Conservation (phyloP, 2,113 vertebrate species). For the Enhydra lutris region DNA sequence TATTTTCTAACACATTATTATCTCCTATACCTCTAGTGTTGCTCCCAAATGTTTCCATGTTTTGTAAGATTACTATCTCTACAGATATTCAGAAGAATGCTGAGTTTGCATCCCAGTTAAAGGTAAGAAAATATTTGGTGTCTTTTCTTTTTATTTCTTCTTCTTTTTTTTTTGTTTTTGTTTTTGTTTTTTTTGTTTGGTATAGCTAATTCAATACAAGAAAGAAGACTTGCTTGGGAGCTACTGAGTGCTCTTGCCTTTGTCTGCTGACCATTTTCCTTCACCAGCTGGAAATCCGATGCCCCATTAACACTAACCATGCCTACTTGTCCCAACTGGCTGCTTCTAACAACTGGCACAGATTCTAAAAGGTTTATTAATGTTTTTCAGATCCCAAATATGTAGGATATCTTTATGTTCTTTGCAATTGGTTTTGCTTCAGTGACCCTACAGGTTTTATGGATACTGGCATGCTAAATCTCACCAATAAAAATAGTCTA, state of each 20-base stretch:
- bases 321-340: neutral
- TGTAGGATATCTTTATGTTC: neutral
- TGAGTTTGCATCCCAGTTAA: neutral
- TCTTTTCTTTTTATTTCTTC: neutral
- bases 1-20: neutral
- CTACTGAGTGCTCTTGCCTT: neutral
- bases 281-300: neutral
- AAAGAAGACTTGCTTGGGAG: conserved; percentile 6
- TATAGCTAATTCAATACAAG: neutral
- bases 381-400: conserved; percentile 13
- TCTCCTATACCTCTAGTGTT: neutral
- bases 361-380: neutral
- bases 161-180: neutral
- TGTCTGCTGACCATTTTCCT: neutral
- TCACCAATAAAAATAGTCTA: neutral
- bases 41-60: neutral
- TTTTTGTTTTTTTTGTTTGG: neutral
- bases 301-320: neutral
- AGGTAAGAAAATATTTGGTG: neutral
- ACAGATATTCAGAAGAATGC: neutral
- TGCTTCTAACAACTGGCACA: neutral
- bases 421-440: conserved; percentile 4
- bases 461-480: neutral
- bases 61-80: neutral
- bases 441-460: neutral